These are phyloP conservation scores for Clusia tigrina DNA, from an alignment of 2,888 invertebrate species.

Conservation along the genomic window DNA sequence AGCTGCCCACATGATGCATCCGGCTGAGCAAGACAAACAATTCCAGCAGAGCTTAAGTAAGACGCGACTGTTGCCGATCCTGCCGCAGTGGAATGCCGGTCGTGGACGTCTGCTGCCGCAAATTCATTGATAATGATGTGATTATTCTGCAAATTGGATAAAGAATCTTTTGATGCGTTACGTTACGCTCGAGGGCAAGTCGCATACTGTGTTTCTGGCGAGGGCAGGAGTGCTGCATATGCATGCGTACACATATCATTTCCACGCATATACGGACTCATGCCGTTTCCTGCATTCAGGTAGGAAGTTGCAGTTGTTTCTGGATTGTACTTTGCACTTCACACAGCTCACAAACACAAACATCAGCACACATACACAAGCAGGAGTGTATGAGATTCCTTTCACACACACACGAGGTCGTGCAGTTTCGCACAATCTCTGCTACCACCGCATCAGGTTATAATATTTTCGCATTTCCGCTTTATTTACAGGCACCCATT, in stretches of 20 bases:
- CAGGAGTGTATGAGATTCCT: background rate
- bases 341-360: conserved; percentile 6
- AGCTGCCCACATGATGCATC: too few relatives aligned
- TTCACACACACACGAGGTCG: background rate
- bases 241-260: conserved; percentile 5
- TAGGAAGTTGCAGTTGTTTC: too few relatives aligned
- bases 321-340: too few relatives aligned
- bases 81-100: background rate
- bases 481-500: background rate
- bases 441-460: background rate
- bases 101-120: background rate
- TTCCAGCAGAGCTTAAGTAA: background rate
- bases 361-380: background rate
- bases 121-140: conserved; percentile 32
- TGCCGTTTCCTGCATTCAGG: too few relatives aligned
- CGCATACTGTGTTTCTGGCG: background rate
- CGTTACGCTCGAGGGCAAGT: conserved; percentile 10
- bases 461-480: background rate
- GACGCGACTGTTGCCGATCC: background rate
- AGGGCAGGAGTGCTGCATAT: background rate
- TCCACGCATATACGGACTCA: too few relatives aligned
- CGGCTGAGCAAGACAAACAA: too few relatives aligned
- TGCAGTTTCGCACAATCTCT: background rate
- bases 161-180: conserved; percentile 15
- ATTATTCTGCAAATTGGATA: conserved; percentile 28